phyloP scores from a whole-genome alignment of 1,140 invertebrate species.

The Anastrepha obliqua region DNA sequence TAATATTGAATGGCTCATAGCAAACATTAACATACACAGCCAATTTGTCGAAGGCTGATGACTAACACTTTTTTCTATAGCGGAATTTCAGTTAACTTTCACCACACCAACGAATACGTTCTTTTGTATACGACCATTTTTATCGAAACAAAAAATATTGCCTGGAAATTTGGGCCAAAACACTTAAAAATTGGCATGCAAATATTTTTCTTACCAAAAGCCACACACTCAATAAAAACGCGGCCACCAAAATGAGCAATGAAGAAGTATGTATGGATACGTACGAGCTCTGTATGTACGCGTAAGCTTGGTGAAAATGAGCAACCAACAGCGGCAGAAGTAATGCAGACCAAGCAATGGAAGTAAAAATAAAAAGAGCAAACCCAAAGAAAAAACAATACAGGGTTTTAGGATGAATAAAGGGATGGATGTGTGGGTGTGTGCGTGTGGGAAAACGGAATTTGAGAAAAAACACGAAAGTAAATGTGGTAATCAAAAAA shows the following conservation, averaged over 20 bases:
- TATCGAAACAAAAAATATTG: background rate
- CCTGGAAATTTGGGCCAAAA: constrained; percentile 12
- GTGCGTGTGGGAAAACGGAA: background rate
- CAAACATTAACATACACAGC: background rate
- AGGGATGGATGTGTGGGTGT: background rate
- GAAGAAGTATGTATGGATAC: background rate
- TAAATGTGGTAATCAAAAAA: constrained; percentile 47
- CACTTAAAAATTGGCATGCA: constrained; percentile 7
- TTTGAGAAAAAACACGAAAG: background rate
- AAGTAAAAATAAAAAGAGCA: background rate
- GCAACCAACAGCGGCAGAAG: background rate
- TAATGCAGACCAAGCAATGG: background rate
- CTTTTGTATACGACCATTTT: background rate
- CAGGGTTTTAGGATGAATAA: background rate
- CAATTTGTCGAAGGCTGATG: background rate
- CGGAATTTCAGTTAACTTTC: background rate
- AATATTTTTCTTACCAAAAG: background rate
- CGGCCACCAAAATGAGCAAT: background rate
- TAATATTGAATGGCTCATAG: no score
- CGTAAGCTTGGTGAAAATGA: background rate
- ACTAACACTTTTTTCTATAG: background rate
- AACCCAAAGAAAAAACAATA: background rate
- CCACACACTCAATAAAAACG: constrained; percentile 26
- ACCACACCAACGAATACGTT: no score
- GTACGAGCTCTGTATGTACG: no score